Evolutionary conservation across 2,888 invertebrate genomes (phyloP).

Genomic region (Habrosyne pyritoides): DNA sequence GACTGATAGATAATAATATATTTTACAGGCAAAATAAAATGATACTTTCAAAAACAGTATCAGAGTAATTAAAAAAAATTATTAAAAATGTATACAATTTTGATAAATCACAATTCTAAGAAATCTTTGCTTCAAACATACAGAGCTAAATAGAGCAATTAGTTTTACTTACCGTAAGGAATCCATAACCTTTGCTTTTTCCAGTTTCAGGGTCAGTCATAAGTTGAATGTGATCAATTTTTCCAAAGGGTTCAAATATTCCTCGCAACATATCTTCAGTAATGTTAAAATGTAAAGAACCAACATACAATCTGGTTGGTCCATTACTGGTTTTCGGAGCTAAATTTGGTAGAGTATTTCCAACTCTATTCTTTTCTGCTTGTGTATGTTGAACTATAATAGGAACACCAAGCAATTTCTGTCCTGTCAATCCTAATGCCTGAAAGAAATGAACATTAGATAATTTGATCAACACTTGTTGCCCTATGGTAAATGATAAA

Average conservation of each 20-base stretch:
- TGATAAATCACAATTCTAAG: too few species aligned
- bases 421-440: slow-evolving; percentile 98
- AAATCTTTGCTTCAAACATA: too few species aligned
- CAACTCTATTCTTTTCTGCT: slow-evolving; percentile 96
- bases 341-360: slow-evolving; percentile 92
- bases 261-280: slow-evolving; percentile 99
- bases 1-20: too few species aligned
- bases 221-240: slow-evolving; percentile 96
- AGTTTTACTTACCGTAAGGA: slow-evolving; percentile 91
- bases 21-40: too few species aligned
- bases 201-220: slow-evolving; percentile 98
- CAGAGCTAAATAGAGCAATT: slow-evolving; percentile 4
- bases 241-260: slow-evolving; percentile 99
- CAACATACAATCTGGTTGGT: slow-evolving; percentile 98
- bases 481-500: too few species aligned
- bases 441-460: slow-evolving; percentile 71
- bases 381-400: slow-evolving; percentile 99
- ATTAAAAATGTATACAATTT: too few species aligned
- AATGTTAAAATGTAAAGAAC: slow-evolving; percentile 98
- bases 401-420: slow-evolving; percentile 97
- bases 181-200: slow-evolving; percentile 98
- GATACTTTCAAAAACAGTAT: too few species aligned
- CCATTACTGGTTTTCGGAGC: slow-evolving; percentile 95
- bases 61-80: too few species aligned
- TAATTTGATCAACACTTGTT: too few species aligned